phyloP scores from a whole-genome alignment of 1,140 invertebrate species.

The Cherax destructor region DNA sequence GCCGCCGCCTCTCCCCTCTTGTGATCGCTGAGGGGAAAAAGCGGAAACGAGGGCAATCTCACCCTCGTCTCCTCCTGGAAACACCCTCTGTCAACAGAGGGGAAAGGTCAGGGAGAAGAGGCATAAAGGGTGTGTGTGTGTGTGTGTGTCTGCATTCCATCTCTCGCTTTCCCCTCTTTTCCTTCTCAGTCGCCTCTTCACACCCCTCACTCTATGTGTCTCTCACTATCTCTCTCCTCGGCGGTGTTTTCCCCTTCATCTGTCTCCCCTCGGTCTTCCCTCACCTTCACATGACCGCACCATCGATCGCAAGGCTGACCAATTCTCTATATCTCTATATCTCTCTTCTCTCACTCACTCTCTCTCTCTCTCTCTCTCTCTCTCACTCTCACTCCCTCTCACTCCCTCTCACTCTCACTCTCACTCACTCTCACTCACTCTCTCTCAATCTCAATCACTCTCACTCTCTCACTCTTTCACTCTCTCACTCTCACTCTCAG shows the following conservation, averaged over 20 bases:
- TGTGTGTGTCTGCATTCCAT: too few relatives aligned
- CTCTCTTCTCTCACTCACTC: not conserved
- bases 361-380: not conserved
- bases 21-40: slow-evolving; percentile 1
- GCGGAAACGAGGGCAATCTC: not conserved
- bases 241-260: not conserved
- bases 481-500: not conserved
- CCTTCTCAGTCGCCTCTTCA: not conserved
- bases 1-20: not conserved
- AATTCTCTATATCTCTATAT: not conserved
- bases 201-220: not conserved
- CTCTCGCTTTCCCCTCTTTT: not conserved
- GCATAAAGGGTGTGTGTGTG: not conserved
- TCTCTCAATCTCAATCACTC: not conserved
- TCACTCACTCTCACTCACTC: too few relatives aligned
- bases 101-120: not conserved
- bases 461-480: not conserved
- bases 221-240: not conserved
- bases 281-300: not conserved
- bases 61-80: not conserved
- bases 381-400: not conserved
- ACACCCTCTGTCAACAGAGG: not conserved
- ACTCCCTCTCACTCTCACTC: not conserved
- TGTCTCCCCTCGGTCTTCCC: not conserved
- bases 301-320: not conserved